Evolutionary conservation across 2,797 vertebrate genomes (phyloP), one percentile per base, ranked within the genome.

Genomic region (Salmo trutta): DNA sequence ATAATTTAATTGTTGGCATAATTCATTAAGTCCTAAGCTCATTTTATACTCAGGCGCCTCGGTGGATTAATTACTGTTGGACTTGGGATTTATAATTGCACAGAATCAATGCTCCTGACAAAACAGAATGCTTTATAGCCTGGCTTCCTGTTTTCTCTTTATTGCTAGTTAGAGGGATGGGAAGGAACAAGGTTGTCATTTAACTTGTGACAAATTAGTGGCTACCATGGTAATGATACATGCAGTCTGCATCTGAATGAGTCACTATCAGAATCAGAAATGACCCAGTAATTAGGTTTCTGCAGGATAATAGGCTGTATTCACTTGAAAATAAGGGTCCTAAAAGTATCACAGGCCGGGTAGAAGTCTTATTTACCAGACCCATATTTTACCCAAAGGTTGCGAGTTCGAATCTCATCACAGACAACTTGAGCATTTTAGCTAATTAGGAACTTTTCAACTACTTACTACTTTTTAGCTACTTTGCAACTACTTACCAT

Each of bases 231-330:
- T 59, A 19, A 53, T 76, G 51, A 75, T 75, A 51, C 76, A 69
- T 19, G 53, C 19, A 3, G 79, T 90, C 82, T 89, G 88, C 75
- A 85, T 19, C 41, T 70, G 77, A 85, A 87, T 69, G 79, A 74
- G 54, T n/a, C 54, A n/a, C 16, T 56, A 54, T 74, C 76, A 52
- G 56, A n/a, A 19, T 59, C 6, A 59, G 17, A 59, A 59, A n/a
- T 47, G 12, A 47, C 41, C 56, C n/a, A 19, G 56, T 59, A n/a
- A 17, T 16, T n/a, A 56, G 15, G 17, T 16, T 81, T 90, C 83
- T 89, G 88, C 77, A 85, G 8, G 19, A n/a, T 5, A 59, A 59
- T 8, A 5, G 56, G 56, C 56, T 59, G 5, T 2, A 59, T 59
- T 59, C 15, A 21, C 19, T 47, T 47, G 10, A 3, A 12, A 47